Evolutionary conservation across 1,140 invertebrate genomes (phyloP).

Genomic region (Drosophila navojoa): DNA sequence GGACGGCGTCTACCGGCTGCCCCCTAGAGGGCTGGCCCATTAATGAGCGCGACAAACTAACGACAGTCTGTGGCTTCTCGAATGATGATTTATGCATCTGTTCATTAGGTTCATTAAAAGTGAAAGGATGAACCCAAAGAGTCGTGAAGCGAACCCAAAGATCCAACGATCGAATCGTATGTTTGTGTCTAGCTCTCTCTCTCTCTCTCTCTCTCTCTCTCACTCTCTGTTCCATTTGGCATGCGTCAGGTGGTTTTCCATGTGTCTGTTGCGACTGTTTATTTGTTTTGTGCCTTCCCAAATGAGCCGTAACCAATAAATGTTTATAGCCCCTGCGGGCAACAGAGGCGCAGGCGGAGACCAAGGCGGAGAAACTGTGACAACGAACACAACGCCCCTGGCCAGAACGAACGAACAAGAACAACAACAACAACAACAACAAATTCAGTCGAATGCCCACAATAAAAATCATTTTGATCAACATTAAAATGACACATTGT

Average conservation of each 20-base stretch:
- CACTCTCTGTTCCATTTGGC: too few relatives aligned
- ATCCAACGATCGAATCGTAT: conserved; percentile 22
- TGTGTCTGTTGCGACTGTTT: conserved; percentile 53
- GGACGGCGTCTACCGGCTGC: neutral
- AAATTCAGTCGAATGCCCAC: neutral
- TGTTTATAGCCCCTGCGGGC: conserved; percentile 61
- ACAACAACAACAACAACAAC: too few relatives aligned
- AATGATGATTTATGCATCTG: conserved; percentile 72
- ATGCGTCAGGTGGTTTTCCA: conserved; percentile 39
- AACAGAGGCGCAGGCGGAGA: neutral
- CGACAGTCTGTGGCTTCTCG: conserved; percentile 59
- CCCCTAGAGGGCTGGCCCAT: conserved; percentile 39
- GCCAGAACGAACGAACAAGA: too few relatives aligned
- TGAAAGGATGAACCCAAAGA: conserved; percentile 61
- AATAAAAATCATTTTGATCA: conserved; percentile 67
- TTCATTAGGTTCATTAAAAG: conserved; percentile 79
- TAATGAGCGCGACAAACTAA: conserved; percentile 75
- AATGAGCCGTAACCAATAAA: conserved; percentile 78
- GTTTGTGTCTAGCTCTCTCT: too few relatives aligned
- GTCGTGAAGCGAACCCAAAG: conserved; percentile 18
- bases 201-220: too few relatives aligned
- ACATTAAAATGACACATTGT: conserved; percentile 80
- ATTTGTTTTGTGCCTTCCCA: conserved; percentile 56
- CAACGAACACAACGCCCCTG: conserved; percentile 20
- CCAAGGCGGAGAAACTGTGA: conserved; percentile 6